A percentile compares a stretch with the other conserved stretches of the same genome.
Evolutionary conservation across 2,113 vertebrate species (phyloP).

Genomic region (Gulo gulo): DNA sequence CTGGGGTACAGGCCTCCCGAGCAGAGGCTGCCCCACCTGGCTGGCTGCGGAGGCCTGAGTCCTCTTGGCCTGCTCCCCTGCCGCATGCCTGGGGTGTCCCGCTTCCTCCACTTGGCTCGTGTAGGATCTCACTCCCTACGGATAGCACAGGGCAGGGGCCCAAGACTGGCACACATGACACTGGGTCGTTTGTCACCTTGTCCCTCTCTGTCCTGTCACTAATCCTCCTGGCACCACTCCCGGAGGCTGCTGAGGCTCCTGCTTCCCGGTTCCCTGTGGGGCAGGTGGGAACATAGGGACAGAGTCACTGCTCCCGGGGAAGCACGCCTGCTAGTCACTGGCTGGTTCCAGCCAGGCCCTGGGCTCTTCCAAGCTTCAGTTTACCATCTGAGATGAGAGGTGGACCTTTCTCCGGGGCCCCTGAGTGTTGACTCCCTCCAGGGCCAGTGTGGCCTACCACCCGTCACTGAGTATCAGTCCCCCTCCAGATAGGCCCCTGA

Average conservation of each 20-base stretch:
- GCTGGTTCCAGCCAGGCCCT: background rate
- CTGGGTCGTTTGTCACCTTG: background rate
- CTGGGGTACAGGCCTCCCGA: background rate
- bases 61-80: background rate
- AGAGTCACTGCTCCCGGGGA: background rate
- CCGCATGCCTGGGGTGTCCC: background rate
- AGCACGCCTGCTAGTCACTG: background rate
- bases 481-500: background rate
- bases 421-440: background rate
- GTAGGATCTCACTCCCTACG: rapidly evolving
- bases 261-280: rapidly evolving
- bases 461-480: background rate
- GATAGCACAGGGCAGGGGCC: background rate
- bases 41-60: rapidly evolving
- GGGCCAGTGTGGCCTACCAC: background rate
- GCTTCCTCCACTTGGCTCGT: background rate
- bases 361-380: background rate
- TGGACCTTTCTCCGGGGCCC: background rate
- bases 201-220: background rate
- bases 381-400: background rate
- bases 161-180: background rate
- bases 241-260: background rate
- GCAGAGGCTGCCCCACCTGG: background rate
- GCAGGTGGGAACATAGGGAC: too few relatives aligned
- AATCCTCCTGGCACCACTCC: background rate